Conservation (phyloP, 2,113 vertebrate genomes). For the Hydrochoerus hydrochaeris region DNA sequence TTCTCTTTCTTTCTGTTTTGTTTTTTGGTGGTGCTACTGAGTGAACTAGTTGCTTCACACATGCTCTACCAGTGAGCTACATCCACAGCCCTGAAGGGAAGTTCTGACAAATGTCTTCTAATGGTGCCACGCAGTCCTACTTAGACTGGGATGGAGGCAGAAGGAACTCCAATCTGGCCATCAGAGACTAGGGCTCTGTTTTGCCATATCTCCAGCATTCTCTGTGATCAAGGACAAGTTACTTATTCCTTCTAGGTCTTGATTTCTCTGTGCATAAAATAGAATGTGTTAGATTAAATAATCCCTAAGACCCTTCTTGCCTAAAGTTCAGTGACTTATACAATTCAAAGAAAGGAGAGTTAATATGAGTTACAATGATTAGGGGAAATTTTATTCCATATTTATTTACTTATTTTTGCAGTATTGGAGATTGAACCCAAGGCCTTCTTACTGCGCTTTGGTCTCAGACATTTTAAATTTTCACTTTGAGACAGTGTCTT, state of each 20-base stretch:
- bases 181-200: neutral
- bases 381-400: conserved; percentile 17
- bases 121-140: neutral
- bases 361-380: neutral
- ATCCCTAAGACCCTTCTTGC: neutral
- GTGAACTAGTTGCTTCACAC: neutral
- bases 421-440: neutral
- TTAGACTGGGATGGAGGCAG: neutral
- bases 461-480: neutral
- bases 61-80: neutral
- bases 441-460: neutral
- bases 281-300: conserved; percentile 22
- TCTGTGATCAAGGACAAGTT: neutral
- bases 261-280: conserved; percentile 10
- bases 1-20: too few relatives aligned
- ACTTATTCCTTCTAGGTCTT: neutral
- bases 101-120: neutral
- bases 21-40: neutral
- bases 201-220: neutral
- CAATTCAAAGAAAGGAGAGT: conserved; percentile 35
- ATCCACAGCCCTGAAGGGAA: neutral
- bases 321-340: neutral
- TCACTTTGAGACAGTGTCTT: neutral
- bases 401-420: neutral
- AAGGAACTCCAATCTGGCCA: neutral